Percentiles rank a stretch among this genome's conserved stretches.
Evolutionary conservation across 1,140 invertebrate species (phyloP).

Genomic region (Rhyzopertha dominica): DNA sequence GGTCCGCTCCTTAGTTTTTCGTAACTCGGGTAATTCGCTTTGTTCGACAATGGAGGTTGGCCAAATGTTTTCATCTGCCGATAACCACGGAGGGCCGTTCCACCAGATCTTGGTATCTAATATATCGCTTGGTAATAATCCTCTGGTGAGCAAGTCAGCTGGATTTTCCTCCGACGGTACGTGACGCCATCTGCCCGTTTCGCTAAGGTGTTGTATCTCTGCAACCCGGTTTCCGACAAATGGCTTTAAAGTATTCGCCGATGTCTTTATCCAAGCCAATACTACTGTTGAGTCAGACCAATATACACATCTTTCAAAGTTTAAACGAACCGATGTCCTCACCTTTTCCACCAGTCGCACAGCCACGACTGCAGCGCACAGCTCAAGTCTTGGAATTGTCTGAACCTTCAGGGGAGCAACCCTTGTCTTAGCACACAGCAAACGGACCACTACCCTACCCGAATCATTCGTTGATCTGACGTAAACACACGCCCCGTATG

Average conservation of each 20-base stretch:
- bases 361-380: slow-evolving; percentile 21
- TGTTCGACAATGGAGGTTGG: background rate
- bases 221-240: slow-evolving; percentile 34
- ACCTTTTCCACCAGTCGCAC: slow-evolving; percentile 16
- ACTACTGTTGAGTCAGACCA: slow-evolving; percentile 29
- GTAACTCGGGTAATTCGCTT: background rate
- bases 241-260: slow-evolving; percentile 19
- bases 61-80: background rate
- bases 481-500: slow-evolving; percentile 24
- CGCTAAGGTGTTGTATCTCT: slow-evolving; percentile 34
- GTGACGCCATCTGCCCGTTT: slow-evolving; percentile 1
- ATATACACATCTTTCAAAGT: background rate
- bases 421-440: too few species aligned
- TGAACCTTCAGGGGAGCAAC: slow-evolving; percentile 38
- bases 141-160: slow-evolving; percentile 29
- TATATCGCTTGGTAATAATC: slow-evolving; percentile 19
- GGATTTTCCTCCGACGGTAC: slow-evolving; percentile 26
- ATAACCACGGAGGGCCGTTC: slow-evolving; percentile 23
- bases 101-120: slow-evolving; percentile 33
- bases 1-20: too few species aligned
- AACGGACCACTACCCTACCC: background rate
- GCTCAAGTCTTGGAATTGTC: slow-evolving; percentile 30
- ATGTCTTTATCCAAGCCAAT: slow-evolving; percentile 29
- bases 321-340: background rate
- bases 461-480: slow-evolving; percentile 15